phyloP scores from a whole-genome alignment of 2,797 vertebrate genomes.

The Etheostoma perlongum region DNA sequence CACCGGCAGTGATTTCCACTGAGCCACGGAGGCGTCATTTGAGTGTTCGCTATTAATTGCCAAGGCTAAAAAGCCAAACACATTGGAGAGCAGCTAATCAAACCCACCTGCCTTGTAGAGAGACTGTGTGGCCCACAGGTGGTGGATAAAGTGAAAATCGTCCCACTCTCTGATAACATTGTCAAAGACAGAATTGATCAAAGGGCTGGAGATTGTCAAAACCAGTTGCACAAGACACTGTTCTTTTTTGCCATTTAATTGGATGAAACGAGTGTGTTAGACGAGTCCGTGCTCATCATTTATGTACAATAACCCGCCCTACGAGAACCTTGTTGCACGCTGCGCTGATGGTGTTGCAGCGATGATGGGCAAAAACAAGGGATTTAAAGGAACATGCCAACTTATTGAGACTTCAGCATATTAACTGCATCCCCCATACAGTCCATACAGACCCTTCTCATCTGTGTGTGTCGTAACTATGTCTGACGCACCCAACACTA shows the following conservation, averaged over 20 bases:
- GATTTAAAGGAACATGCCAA: conserved; percentile 9
- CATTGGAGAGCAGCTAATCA: too few relatives aligned
- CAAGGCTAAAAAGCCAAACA: too few relatives aligned
- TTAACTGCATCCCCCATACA: too few relatives aligned
- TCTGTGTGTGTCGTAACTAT: too few relatives aligned
- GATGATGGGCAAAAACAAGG: conserved; percentile 49
- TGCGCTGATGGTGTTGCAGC: conserved; percentile 26
- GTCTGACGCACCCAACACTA: too few relatives aligned
- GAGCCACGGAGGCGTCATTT: too few relatives aligned
- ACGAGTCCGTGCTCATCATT: background rate
- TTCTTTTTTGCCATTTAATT: background rate
- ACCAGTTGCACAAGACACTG: background rate
- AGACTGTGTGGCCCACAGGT: background rate
- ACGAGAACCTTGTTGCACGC: conserved; percentile 24
- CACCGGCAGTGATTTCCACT: too few relatives aligned
- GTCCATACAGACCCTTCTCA: too few relatives aligned
- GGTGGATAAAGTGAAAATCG: background rate
- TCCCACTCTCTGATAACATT: conserved; percentile 3
- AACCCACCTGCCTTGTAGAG: background rate
- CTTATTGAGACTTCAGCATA: too few relatives aligned
- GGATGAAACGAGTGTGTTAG: conserved; percentile 7
- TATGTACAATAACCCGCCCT: background rate
- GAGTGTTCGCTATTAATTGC: too few relatives aligned
- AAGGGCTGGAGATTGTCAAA: conserved; percentile 11
- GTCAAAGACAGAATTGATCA: conserved; percentile 1